A percentile compares a stretch with the other conserved stretches of the same genome.
Evolutionary conservation across 2,888 invertebrate species (phyloP).

Genomic region (Epistrophe grossulariae): DNA sequence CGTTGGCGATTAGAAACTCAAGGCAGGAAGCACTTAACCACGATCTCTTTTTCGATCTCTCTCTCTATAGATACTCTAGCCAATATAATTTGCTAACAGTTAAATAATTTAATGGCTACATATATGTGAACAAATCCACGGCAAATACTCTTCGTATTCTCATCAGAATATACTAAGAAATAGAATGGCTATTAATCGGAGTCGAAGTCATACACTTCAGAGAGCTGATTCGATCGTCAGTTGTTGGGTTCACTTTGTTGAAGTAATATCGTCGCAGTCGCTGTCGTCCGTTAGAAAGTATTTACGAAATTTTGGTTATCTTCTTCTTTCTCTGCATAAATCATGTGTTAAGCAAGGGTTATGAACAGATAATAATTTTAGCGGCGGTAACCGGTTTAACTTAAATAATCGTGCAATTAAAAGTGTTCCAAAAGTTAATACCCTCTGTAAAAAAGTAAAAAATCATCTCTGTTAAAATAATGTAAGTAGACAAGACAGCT

Average conservation of each 20-base stretch:
- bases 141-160: slow-evolving; percentile 44
- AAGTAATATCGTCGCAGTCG: slow-evolving; percentile 14
- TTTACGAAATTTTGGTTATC: background rate
- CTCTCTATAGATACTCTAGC: background rate
- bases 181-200: slow-evolving; percentile 55
- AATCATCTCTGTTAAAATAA: slow-evolving; percentile 19
- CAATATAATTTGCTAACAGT: background rate
- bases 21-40: background rate
- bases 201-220: slow-evolving; percentile 36
- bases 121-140: background rate
- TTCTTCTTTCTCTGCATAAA: slow-evolving; percentile 8
- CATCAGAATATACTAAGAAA: background rate
- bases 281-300: background rate
- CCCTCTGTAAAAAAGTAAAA: background rate
- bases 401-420: slow-evolving; percentile 18
- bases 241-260: slow-evolving; percentile 52
- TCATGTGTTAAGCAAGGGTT: slow-evolving; percentile 42
- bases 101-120: background rate
- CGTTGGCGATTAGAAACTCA: background rate
- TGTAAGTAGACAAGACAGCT: slow-evolving; percentile 28
- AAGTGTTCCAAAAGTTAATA: background rate
- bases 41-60: background rate
- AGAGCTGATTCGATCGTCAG: slow-evolving; percentile 47
- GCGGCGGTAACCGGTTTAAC: slow-evolving; percentile 31
- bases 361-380: slow-evolving; percentile 17